A percentile compares a stretch with the other conserved stretches of the same genome.
phyloP scores from a whole-genome alignment of 2,888 invertebrate species.

The Venustoraphidia nigricollis region DNA sequence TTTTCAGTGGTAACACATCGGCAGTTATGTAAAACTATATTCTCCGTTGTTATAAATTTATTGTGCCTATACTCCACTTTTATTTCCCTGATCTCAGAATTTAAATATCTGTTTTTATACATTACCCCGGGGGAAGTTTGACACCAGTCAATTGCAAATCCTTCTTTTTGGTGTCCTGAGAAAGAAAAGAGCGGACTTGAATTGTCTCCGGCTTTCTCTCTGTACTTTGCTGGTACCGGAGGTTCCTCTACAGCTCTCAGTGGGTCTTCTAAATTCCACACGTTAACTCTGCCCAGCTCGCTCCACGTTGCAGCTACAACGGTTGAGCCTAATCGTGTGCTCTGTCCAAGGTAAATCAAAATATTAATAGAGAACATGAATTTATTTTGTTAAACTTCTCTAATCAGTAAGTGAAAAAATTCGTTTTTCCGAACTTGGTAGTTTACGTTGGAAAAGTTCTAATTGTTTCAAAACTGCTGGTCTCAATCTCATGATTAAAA shows the following conservation, averaged over 20 bases:
- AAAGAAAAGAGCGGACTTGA: conserved; percentile 68
- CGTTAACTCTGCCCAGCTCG: conserved; percentile 78
- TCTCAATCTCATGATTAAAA: too few relatives aligned
- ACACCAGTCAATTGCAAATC: conserved; percentile 93
- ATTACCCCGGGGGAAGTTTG: conserved; percentile 56
- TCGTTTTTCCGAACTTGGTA: too few relatives aligned
- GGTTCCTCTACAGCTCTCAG: conserved; percentile 67
- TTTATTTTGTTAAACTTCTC: background rate
- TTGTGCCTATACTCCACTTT: too few relatives aligned
- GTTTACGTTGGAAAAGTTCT: too few relatives aligned
- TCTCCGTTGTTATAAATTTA: too few relatives aligned
- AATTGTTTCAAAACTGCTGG: too few relatives aligned
- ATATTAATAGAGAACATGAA: background rate
- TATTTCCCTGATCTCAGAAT: too few relatives aligned
- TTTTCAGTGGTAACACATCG: too few relatives aligned
- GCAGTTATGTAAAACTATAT: too few relatives aligned
- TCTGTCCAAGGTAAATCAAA: conserved; percentile 24
- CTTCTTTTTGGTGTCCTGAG: conserved; percentile 83
- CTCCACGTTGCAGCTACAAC: conserved; percentile 89
- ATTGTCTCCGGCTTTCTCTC: conserved; percentile 36
- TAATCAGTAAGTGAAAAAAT: conserved; percentile 5
- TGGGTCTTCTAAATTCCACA: conserved; percentile 80
- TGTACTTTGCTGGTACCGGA: conserved; percentile 41
- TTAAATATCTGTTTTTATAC: conserved; percentile 8
- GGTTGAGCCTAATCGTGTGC: conserved; percentile 43